phyloP scores from a whole-genome alignment of 1,140 invertebrate species.

The Triops longicaudatus region DNA sequence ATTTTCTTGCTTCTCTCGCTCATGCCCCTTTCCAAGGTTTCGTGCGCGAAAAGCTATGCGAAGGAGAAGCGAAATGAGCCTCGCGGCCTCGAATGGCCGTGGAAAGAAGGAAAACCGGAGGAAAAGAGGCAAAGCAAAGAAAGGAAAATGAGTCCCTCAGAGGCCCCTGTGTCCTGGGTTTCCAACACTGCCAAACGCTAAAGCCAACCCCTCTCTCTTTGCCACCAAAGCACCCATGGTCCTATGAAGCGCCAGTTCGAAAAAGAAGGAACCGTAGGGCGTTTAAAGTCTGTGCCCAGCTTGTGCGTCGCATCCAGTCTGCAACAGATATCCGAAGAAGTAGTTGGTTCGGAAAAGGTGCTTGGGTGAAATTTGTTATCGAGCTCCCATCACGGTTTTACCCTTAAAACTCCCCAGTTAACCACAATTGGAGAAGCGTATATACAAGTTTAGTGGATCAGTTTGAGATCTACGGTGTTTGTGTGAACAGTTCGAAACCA shows the following conservation, averaged over 20 bases:
- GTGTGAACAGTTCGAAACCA: neutral
- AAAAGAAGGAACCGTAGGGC: neutral
- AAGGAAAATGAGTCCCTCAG: neutral
- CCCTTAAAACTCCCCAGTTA: too few species aligned
- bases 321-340: neutral
- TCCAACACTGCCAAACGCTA: neutral
- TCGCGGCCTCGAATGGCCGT: neutral
- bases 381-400: too few species aligned
- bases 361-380: neutral
- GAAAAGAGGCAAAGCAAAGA: neutral
- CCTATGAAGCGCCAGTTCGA: neutral
- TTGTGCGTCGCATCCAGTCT: neutral
- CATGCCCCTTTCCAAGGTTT: neutral
- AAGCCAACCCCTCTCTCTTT: too few species aligned
- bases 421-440: too few species aligned
- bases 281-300: neutral
- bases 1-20: too few species aligned
- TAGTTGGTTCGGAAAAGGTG: neutral
- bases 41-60: neutral
- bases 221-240: neutral
- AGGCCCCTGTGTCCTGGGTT: neutral
- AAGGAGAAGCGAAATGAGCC: neutral
- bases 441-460: too few species aligned
- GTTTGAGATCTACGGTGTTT: too few species aligned
- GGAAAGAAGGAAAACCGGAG: neutral